phyloP scores from a whole-genome alignment of 2,888 invertebrate genomes.

The Cryptocephalus moraei region DNA sequence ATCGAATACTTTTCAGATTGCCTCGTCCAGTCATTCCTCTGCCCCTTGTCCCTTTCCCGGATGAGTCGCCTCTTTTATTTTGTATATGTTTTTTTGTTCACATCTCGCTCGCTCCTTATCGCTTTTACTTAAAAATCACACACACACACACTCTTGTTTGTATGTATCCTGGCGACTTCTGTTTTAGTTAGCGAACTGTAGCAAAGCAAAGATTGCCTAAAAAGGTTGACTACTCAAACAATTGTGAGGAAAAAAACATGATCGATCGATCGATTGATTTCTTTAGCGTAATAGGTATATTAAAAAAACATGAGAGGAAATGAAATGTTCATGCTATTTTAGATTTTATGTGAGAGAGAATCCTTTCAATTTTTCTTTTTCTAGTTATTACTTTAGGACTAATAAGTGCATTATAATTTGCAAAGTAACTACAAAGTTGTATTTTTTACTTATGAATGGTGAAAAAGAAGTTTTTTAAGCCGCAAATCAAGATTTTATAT shows the following conservation, averaged over 20 bases:
- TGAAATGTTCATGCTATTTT: slow-evolving; percentile 20
- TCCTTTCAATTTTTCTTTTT: slow-evolving; percentile 23
- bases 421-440: neutral
- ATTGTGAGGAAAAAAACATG: no score
- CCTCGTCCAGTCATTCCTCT: no score
- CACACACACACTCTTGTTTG: slow-evolving; percentile 2
- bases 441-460: slow-evolving; percentile 23
- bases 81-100: no score
- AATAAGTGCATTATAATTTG: slow-evolving; percentile 32
- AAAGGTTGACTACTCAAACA: slow-evolving; percentile 5
- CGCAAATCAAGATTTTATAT: slow-evolving; percentile 19
- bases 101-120: no score
- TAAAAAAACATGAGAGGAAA: slow-evolving; percentile 23
- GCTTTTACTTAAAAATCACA: no score
- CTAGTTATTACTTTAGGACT: slow-evolving; percentile 30
- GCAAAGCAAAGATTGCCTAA: slow-evolving; percentile 5
- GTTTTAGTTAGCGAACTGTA: slow-evolving; percentile 6
- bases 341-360: no score
- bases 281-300: slow-evolving; percentile 25
- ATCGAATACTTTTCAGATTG: neutral
- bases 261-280: slow-evolving; percentile 1
- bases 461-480: slow-evolving; percentile 18
- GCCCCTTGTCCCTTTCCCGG: no score
- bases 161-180: slow-evolving; percentile 7
- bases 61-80: no score